Conservation (phyloP, 1,140 invertebrate genomes). For the Callitettix versicolor region DNA sequence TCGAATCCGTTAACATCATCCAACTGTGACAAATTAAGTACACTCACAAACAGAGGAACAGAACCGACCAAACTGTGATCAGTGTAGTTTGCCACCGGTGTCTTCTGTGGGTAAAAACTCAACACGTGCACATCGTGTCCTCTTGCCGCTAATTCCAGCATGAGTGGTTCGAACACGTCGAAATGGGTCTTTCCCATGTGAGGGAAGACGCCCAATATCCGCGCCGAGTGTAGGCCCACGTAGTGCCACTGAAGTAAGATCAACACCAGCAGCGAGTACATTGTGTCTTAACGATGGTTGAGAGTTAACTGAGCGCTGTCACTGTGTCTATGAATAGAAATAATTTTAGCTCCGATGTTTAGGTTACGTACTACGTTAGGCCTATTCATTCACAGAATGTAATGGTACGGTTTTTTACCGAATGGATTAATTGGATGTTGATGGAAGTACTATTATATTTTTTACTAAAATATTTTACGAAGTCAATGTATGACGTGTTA, state of each 20-base stretch:
- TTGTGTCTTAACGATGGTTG: no score
- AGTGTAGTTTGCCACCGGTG: constrained; percentile 37
- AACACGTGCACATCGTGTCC: constrained; percentile 30
- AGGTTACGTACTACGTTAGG: no score
- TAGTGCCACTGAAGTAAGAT: neutral
- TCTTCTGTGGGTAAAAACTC: constrained; percentile 36
- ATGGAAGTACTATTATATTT: no score
- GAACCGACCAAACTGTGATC: constrained; percentile 31
- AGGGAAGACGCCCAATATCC: constrained; percentile 30
- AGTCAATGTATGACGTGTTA: no score
- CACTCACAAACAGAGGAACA: constrained; percentile 1
- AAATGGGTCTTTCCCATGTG: constrained; percentile 31
- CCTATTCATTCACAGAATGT: no score
- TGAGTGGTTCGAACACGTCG: constrained; percentile 28
- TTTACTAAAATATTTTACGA: no score
- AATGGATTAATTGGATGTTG: no score
- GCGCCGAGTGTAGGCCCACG: neutral
- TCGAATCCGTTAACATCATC: neutral
- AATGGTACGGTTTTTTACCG: no score
- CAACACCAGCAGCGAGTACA: neutral
- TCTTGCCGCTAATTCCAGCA: constrained; percentile 27
- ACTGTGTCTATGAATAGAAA: no score
- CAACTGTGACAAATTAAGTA: neutral
- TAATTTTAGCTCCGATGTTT: no score
- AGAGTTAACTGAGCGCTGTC: no score